These are phyloP conservation scores for Minunthozetes semirufus DNA, from an alignment of 2,888 invertebrate genomes.

Conservation along the genomic window DNA sequence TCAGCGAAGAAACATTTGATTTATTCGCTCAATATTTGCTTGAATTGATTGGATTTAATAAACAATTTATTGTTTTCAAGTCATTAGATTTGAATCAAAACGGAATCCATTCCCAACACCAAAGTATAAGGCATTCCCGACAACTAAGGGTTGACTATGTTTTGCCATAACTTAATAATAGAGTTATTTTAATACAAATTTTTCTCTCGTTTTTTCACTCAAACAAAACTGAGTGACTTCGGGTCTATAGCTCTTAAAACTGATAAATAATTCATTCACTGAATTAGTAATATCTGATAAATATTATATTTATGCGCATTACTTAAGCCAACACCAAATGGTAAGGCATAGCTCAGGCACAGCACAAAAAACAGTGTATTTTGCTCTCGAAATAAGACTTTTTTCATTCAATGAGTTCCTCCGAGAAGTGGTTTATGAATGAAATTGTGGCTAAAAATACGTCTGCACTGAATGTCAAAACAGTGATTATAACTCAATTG, in stretches of 20 bases:
- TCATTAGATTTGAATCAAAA: neutral
- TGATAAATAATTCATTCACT: slow-evolving; percentile 24
- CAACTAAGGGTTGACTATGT: neutral
- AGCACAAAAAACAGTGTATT: neutral
- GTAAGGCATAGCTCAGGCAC: neutral
- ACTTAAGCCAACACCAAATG: slow-evolving; percentile 11
- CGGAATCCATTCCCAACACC: neutral
- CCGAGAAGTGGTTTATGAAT: slow-evolving; percentile 1
- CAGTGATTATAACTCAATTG: neutral
- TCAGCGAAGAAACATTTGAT: neutral
- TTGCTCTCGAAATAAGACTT: neutral
- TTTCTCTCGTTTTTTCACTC: neutral
- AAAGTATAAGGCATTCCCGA: neutral
- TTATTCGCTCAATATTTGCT: neutral
- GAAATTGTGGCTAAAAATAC: neutral
- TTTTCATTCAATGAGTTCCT: neutral
- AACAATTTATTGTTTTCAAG: neutral
- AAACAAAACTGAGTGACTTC: neutral
- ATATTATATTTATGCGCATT: slow-evolving; percentile 26
- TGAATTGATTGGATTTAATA: neutral
- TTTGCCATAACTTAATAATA: slow-evolving; percentile 4
- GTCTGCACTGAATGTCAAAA: slow-evolving; percentile 4
- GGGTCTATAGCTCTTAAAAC: neutral
- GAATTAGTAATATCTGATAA: slow-evolving; percentile 22
- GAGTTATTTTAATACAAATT: neutral